phyloP scores from a whole-genome alignment of 2,888 invertebrate genomes.

The Hypolimnas misippus region DNA sequence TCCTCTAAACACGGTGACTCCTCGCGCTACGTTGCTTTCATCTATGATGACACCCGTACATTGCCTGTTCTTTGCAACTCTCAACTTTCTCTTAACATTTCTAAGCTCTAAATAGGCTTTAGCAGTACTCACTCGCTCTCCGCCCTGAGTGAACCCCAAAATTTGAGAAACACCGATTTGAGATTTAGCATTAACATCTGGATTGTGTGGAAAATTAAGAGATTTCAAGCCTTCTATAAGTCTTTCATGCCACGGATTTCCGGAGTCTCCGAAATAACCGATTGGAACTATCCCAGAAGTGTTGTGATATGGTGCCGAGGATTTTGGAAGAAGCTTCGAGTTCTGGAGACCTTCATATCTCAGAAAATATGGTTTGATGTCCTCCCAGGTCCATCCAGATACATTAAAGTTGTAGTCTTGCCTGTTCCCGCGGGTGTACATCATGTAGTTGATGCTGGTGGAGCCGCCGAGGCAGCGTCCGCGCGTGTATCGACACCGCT shows the following conservation, averaged over 20 bases:
- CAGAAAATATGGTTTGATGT: slow-evolving; percentile 63
- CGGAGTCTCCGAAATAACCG: slow-evolving; percentile 53
- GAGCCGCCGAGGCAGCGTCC: slow-evolving; percentile 70
- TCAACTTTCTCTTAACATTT: slow-evolving; percentile 51
- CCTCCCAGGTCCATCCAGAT: slow-evolving; percentile 62
- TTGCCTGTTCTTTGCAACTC: slow-evolving; percentile 53
- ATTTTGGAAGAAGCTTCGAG: slow-evolving; percentile 49
- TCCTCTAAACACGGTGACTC: slow-evolving; percentile 51
- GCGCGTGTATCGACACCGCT: slow-evolving; percentile 57
- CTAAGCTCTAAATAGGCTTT: slow-evolving; percentile 56
- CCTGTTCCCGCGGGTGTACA: slow-evolving; percentile 63
- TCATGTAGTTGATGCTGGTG: slow-evolving; percentile 67
- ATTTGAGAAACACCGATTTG: slow-evolving; percentile 60
- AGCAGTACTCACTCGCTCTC: slow-evolving; percentile 62
- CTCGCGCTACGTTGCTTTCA: slow-evolving; percentile 50
- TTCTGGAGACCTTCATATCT: slow-evolving; percentile 60
- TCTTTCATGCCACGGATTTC: slow-evolving; percentile 59
- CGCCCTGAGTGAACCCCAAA: slow-evolving; percentile 56
- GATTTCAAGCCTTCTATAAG: slow-evolving; percentile 50
- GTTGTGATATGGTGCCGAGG: slow-evolving; percentile 62
- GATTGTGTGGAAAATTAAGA: slow-evolving; percentile 57
- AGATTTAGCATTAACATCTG: slow-evolving; percentile 60
- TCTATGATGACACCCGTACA: slow-evolving; percentile 61
- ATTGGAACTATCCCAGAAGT: slow-evolving; percentile 56
- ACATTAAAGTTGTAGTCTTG: slow-evolving; percentile 55